Evolutionary conservation across 2,797 vertebrate species (phyloP).

Genomic region (Buphagus erythrorhynchus): DNA sequence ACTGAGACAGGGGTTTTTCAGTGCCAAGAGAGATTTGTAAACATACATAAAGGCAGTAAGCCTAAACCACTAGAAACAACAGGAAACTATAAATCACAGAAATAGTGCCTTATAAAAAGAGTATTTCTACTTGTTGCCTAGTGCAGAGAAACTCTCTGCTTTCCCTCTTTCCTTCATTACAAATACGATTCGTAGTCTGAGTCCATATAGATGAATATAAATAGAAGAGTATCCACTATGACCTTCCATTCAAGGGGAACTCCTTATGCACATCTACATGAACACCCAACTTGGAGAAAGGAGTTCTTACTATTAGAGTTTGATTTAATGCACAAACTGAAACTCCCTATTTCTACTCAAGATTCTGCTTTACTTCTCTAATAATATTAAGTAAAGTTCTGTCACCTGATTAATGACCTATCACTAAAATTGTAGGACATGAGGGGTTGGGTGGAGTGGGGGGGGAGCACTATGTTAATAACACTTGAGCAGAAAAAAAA

Average conservation of each 20-base stretch:
- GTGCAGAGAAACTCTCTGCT: neutral
- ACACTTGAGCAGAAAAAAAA: neutral
- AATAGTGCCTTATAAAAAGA: neutral
- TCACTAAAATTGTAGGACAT: neutral
- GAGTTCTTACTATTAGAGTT: neutral
- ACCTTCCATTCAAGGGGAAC: neutral
- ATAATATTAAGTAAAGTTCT: neutral
- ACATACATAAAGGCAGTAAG: neutral
- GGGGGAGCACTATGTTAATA: neutral
- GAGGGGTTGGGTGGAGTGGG: neutral
- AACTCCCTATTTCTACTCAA: neutral
- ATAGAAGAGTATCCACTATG: neutral
- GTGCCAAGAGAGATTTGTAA: neutral
- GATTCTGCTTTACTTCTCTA: neutral
- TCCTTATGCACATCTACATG: neutral
- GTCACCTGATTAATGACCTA: neutral
- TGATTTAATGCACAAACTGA: neutral
- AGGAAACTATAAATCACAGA: neutral
- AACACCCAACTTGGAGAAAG: neutral
- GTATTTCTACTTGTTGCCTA: neutral
- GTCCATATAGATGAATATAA: rapidly evolving
- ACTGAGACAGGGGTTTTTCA: neutral
- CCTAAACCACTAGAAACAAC: neutral
- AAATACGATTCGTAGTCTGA: neutral
- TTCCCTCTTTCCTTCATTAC: too few relatives aligned